Conservation (phyloP, 2,888 invertebrate species). For the Heliconius erato region DNA sequence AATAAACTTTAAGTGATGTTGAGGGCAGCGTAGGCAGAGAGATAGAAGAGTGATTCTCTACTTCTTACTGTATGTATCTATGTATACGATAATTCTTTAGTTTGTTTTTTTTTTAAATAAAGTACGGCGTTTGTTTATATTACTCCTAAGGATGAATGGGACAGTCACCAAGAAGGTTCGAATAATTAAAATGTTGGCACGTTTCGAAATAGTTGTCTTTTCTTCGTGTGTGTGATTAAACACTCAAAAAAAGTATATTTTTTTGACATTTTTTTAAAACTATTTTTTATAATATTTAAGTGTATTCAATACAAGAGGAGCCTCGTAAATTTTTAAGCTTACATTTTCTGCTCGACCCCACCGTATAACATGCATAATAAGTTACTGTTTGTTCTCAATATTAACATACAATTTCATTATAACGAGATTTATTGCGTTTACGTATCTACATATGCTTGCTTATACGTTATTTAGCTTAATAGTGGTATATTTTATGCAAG, state of each 20-base stretch:
- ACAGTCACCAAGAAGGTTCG: too few species aligned
- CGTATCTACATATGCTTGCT: background rate
- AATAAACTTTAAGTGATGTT: background rate
- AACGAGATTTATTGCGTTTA: background rate
- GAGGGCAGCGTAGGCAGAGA: background rate
- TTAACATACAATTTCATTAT: slow-evolving; percentile 9
- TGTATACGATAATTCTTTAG: too few species aligned
- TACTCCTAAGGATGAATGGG: too few species aligned
- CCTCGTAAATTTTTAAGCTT: background rate
- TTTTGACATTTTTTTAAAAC: too few species aligned
- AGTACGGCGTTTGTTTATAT: too few species aligned
- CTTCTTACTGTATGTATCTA: too few species aligned
- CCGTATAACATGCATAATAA: slow-evolving; percentile 8
- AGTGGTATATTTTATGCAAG: background rate
- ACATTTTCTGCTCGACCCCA: background rate
- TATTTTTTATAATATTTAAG: too few species aligned
- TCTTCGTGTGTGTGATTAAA: too few species aligned
- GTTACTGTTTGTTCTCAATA: background rate
- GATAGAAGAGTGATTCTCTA: background rate
- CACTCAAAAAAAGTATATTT: too few species aligned
- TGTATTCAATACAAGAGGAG: background rate
- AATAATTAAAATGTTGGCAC: too few species aligned
- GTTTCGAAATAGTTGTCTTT: too few species aligned
- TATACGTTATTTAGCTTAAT: background rate
- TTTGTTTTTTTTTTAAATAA: too few species aligned